phyloP scores from a whole-genome alignment of 2,797 vertebrate species.

The Acanthornis magna region DNA sequence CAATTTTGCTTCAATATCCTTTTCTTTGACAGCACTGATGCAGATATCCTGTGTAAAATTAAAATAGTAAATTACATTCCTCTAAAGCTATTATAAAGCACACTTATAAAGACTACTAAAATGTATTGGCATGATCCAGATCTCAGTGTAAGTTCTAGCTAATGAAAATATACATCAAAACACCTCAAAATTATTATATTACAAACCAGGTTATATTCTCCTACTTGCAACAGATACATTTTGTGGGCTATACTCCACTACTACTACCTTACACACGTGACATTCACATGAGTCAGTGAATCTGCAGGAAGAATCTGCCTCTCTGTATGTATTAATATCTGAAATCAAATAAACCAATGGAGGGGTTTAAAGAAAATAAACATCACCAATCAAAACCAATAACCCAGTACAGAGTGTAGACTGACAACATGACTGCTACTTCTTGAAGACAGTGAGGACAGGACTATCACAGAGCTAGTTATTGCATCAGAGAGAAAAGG shows the following conservation, averaged over 20 bases:
- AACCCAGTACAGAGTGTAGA: not conserved
- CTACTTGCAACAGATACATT: not conserved
- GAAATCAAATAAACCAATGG: not conserved
- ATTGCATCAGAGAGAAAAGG: not conserved
- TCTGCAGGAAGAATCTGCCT: not conserved
- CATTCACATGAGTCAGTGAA: not conserved
- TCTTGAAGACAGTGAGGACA: not conserved
- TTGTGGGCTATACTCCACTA: not conserved
- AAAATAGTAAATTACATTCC: not conserved
- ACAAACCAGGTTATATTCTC: not conserved
- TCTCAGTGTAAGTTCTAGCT: not conserved
- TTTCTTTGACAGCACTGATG: conserved; percentile 85
- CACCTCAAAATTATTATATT: not conserved
- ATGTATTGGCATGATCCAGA: not conserved
- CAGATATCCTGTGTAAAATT: conserved; percentile 80
- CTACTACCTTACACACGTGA: not conserved
- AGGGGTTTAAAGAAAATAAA: not conserved
- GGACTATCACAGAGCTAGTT: not conserved
- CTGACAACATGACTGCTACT: not conserved
- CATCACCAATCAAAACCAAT: not conserved
- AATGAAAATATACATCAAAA: not conserved
- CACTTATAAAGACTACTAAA: not conserved
- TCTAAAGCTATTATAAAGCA: not conserved
- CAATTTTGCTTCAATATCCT: conserved; percentile 85
- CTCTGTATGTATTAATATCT: not conserved